Evolutionary conservation across 2,888 invertebrate genomes (phyloP).

Genomic region (Amitus sp.): DNA sequence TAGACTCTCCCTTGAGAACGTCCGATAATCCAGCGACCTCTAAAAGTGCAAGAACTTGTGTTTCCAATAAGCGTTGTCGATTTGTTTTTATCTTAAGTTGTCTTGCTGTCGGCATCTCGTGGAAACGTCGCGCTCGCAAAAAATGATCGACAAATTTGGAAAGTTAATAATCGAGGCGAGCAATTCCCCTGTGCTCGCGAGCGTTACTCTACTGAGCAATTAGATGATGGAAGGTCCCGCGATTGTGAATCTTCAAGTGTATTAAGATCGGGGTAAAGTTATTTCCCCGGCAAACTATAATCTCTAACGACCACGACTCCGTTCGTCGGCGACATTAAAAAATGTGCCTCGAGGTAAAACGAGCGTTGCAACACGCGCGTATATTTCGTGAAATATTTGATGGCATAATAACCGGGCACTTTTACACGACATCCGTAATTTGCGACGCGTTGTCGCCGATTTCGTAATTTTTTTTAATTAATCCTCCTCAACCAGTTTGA

Average conservation of each 20-base stretch:
- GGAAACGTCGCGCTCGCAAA: background rate
- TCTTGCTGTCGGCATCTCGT: background rate
- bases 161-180: background rate
- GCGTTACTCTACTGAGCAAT: background rate
- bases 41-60: conserved; percentile 41
- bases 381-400: conserved; percentile 3
- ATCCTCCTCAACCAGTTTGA: too few species aligned
- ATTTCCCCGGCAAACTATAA: background rate
- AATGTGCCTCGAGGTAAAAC: background rate
- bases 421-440: background rate
- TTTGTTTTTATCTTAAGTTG: conserved; percentile 13
- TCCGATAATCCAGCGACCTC: conserved; percentile 38
- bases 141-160: background rate
- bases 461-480: background rate
- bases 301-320: too few species aligned
- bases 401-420: conserved; percentile 4
- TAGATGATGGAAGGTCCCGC: background rate
- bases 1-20: conserved; percentile 35
- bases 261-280: background rate
- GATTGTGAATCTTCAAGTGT: background rate
- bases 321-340: background rate
- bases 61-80: conserved; percentile 31
- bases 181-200: too few species aligned
- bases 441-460: conserved; percentile 4
- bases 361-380: background rate